Percentiles rank a stretch among this genome's conserved stretches.
Conservation (phyloP, 2,888 invertebrate species). For the Ophion ellenae region DNA sequence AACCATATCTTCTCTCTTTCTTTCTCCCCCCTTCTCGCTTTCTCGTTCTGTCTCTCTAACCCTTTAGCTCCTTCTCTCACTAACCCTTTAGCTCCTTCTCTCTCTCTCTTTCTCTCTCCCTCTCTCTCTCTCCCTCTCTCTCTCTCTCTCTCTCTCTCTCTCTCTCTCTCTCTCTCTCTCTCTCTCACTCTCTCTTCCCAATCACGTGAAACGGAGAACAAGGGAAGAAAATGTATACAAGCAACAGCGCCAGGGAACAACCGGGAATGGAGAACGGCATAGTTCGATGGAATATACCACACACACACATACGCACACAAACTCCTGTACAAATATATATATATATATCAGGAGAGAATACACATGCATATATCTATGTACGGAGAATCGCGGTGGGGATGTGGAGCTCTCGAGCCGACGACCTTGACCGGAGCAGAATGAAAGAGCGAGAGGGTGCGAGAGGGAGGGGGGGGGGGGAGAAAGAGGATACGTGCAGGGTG, state of each 20-base stretch:
- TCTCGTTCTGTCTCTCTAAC: too few relatives aligned
- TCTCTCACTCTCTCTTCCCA: background rate
- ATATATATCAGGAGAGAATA: slow-evolving; percentile 11
- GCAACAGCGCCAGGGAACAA: slow-evolving; percentile 13
- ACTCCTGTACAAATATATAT: slow-evolving; percentile 22
- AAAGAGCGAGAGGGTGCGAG: slow-evolving; percentile 47
- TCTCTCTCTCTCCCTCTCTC: background rate
- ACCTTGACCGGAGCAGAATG: slow-evolving; percentile 68
- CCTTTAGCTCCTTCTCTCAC: too few relatives aligned
- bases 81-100: background rate
- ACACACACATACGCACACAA: slow-evolving; percentile 21
- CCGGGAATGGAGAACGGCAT: slow-evolving; percentile 22
- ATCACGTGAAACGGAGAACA: background rate
- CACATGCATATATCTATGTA: slow-evolving; percentile 44
- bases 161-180: background rate
- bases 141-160: too few relatives aligned
- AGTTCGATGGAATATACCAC: slow-evolving; percentile 15
- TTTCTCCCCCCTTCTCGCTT: too few relatives aligned
- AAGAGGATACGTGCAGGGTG: slow-evolving; percentile 31
- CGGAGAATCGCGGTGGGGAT: slow-evolving; percentile 60
- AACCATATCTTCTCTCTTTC: slow-evolving; percentile 2
- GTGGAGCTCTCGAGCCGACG: slow-evolving; percentile 65
- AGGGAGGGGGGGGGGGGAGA: slow-evolving; percentile 4
- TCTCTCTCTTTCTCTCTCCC: background rate
- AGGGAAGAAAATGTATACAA: slow-evolving; percentile 15